Evolutionary conservation across 2,888 invertebrate species (phyloP).

Genomic region (Leptarthrus brevirostris): DNA sequence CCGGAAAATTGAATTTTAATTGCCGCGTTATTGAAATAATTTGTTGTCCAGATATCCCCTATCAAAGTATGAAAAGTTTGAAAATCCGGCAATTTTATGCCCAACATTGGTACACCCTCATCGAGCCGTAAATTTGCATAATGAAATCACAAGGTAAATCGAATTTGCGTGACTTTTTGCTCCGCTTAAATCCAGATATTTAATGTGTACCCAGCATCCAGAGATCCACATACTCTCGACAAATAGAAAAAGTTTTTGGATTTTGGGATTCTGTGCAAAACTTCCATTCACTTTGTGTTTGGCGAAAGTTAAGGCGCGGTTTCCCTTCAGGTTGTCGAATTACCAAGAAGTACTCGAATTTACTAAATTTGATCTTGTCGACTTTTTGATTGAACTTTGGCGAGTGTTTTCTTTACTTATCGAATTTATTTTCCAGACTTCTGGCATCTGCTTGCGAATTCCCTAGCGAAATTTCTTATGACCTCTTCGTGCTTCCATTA

Average conservation of each 20-base stretch:
- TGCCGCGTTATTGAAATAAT: constrained; percentile 31
- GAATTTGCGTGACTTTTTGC: constrained; percentile 53
- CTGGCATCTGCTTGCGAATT: constrained; percentile 10
- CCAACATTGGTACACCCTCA: constrained; percentile 37
- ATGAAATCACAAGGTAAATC: constrained; percentile 54
- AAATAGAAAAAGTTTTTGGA: constrained; percentile 29
- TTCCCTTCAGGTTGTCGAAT: neutral
- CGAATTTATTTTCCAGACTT: constrained; percentile 49
- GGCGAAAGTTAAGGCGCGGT: neutral
- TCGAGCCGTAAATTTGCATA: constrained; percentile 53
- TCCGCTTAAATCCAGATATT: constrained; percentile 32
- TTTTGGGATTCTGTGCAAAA: neutral
- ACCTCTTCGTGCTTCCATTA: constrained; percentile 37
- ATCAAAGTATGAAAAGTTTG: constrained; percentile 13
- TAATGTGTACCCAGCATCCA: constrained; percentile 44
- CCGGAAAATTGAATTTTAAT: constrained; percentile 24
- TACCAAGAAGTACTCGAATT: constrained; percentile 26
- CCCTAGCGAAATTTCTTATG: constrained; percentile 1
- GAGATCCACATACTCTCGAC: neutral
- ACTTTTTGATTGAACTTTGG: constrained; percentile 54
- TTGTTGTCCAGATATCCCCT: neutral
- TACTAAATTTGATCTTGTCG: constrained; percentile 54
- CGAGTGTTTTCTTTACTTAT: constrained; percentile 51
- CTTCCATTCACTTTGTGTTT: constrained; percentile 5
- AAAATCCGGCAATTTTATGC: constrained; percentile 15